phyloP scores from a whole-genome alignment of 2,797 vertebrate species.

The Rhodeus uyekii region DNA sequence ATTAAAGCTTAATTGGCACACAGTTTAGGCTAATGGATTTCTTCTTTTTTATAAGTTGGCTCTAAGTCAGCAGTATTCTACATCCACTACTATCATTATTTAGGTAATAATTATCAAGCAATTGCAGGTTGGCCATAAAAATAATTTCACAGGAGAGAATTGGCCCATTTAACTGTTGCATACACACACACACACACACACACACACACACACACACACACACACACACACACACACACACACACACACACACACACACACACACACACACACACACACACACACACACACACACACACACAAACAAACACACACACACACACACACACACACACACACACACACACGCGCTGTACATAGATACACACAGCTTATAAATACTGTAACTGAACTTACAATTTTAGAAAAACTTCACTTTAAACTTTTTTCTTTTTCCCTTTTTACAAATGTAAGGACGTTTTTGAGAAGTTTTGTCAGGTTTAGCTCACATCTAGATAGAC shows the following conservation, averaged over 20 bases:
- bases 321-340: not conserved
- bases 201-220: too few relatives aligned
- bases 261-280: too few relatives aligned
- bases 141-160: not conserved
- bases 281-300: too few relatives aligned
- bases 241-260: too few relatives aligned
- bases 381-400: not conserved
- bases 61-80: slow-evolving; percentile 5
- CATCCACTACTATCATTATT: not conserved
- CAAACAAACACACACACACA: too few relatives aligned
- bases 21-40: slow-evolving; percentile 23
- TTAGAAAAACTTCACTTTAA: not conserved
- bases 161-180: not conserved
- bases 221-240: too few relatives aligned
- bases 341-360: too few relatives aligned
- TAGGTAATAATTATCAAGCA: not conserved
- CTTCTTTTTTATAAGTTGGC: not conserved
- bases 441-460: not conserved
- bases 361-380: not conserved
- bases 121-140: slow-evolving; percentile 2
- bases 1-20: slow-evolving; percentile 12
- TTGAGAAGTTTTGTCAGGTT: not conserved
- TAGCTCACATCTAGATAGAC: too few relatives aligned
- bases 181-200: too few relatives aligned
- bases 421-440: not conserved